Conservation (phyloP, 2,113 vertebrate species). For the human (Homo sapiens) region DNA sequence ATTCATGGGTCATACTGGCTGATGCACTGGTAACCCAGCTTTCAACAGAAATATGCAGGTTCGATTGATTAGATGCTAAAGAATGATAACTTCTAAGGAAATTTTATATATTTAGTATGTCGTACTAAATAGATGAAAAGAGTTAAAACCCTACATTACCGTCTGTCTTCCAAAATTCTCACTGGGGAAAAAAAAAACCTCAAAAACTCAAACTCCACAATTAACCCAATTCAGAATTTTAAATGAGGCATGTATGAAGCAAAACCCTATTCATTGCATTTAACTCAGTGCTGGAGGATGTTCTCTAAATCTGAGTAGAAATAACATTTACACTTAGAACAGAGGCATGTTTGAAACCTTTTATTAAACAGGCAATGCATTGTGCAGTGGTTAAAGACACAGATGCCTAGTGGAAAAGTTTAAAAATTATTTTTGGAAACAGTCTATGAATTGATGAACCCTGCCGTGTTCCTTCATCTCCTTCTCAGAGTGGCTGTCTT, state of each 20-base stretch:
- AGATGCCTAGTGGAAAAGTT: slow-evolving; percentile 68
- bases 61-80: neutral
- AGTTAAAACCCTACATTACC: neutral
- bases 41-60: neutral
- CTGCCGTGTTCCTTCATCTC: neutral
- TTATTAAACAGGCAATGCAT: slow-evolving; percentile 76
- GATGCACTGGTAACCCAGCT: neutral
- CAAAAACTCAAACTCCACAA: neutral
- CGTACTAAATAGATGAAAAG: neutral
- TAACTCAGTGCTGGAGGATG: neutral
- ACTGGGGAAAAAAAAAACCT: neutral
- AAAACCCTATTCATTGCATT: neutral
- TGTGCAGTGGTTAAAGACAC: slow-evolving; percentile 62
- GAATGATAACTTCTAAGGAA: neutral
- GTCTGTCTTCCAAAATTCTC: slow-evolving; percentile 44
- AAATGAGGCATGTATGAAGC: neutral
- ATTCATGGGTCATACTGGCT: neutral
- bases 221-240: neutral
- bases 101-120: neutral
- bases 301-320: neutral
- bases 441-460: slow-evolving; percentile 31
- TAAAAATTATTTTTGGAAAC: slow-evolving; percentile 70
- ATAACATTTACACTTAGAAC: neutral
- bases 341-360: slow-evolving; percentile 44
- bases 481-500: neutral